Base-by-base conservation (phyloP, 2,888 invertebrate species). In the Diarsia brunnea region DNA sequence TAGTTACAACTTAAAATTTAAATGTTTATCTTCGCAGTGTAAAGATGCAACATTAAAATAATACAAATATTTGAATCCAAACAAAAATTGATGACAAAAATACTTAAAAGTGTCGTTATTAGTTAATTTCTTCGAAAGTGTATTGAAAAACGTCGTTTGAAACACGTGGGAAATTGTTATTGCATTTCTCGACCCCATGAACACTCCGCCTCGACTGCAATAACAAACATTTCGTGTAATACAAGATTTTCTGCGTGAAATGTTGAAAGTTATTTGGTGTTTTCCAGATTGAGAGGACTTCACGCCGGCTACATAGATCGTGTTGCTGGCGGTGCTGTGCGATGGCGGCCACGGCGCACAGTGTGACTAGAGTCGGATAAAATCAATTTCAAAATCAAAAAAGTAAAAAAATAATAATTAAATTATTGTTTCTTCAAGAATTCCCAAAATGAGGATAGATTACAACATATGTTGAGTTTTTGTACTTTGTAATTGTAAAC, bases 231-330 rank as follows among this genome's bases (percentile, higher is more conserved):
- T 73, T 79, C 65, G 69, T 75, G 78, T 72, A 61, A 73, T 43
- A 71, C 77, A 65, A 47, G 61, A 21, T 60, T 49, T 47, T 68
- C 58, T 63, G 76, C 49, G 47, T 72, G 64, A 83, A 75, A 80
- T 82, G 65, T 75, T 84, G 64, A 78, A 79, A 85, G 79, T 81
- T 84, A 85, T 85, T 86, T 79, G 80, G 73, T 81, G 67, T 81
- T 81, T 73, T 75, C 73, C 79, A 80, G 73, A 81, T 80, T 79
- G 77, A 73, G 76, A 31, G 78, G 82, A 78, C 75, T 84, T 82
- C 72, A 74, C 75, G 79, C 72, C 81, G 69, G 80, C 75, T 70
- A 76, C 87, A 88, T 89, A 85, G 88, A 84, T 86, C 78, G 81
- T 68, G 78, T 78, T 76, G 82, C 73, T 66, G 75, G 61, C 60